These are phyloP conservation scores for Cyclura pinguis DNA, from an alignment of 2,797 vertebrate genomes.

Conservation along the genomic window DNA sequence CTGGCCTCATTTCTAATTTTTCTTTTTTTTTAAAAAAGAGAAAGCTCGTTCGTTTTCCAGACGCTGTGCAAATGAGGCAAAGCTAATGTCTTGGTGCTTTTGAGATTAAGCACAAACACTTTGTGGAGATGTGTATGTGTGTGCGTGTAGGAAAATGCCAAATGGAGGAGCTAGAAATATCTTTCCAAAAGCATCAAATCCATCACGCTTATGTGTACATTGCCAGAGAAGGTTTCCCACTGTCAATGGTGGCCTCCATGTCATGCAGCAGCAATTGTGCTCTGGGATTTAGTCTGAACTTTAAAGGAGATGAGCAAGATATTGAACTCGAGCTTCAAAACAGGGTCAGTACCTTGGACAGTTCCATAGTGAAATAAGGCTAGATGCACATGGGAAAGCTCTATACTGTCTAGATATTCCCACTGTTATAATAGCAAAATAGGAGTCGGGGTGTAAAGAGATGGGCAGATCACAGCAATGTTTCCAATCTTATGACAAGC, in stretches of 20 bases:
- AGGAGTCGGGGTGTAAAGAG: too few species aligned
- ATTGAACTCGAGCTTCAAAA: background rate
- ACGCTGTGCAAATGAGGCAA: background rate
- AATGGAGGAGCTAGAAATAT: background rate
- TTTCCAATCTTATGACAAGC: too few species aligned
- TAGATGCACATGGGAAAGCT: too few species aligned
- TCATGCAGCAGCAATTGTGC: too few species aligned
- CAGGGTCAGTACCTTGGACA: background rate
- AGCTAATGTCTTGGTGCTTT: background rate
- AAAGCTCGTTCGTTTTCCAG: slow-evolving; percentile 12
- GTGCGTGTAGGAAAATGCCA: background rate
- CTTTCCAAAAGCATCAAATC: too few species aligned
- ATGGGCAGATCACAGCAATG: too few species aligned
- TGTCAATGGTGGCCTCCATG: background rate
- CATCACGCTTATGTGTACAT: too few species aligned
- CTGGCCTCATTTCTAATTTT: background rate
- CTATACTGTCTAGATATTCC: too few species aligned
- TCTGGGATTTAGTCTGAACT: too few species aligned
- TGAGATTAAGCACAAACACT: slow-evolving; percentile 66
- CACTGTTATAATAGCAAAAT: too few species aligned
- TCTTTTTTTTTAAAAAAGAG: background rate
- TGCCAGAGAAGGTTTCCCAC: background rate
- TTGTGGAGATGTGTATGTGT: slow-evolving; percentile 57
- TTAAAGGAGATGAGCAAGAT: background rate
- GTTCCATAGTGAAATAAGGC: too few species aligned